Conservation (phyloP, 2,113 vertebrate genomes). For the Pyxicephalus adspersus region DNA sequence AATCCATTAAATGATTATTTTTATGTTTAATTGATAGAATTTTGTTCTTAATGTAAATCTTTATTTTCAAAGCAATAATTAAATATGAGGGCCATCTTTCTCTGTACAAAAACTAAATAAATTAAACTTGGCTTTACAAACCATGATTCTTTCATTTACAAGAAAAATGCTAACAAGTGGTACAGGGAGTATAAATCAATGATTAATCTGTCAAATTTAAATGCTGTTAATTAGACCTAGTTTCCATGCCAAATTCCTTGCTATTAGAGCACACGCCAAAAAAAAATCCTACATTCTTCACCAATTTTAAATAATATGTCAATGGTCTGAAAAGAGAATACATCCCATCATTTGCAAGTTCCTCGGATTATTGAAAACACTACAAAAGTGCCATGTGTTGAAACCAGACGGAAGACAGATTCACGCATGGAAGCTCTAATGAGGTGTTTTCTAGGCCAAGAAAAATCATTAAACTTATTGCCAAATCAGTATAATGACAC, state of each 20-base stretch:
- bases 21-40: constrained; percentile 9
- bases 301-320: constrained; percentile 51
- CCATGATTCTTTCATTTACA: constrained; percentile 16
- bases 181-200: neutral
- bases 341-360: constrained; percentile 35
- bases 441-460: constrained; percentile 46
- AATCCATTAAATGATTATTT: constrained; percentile 14
- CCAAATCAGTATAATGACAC: constrained; percentile 49
- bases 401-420: constrained; percentile 51
- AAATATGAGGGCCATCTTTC: neutral
- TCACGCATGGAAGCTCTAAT: constrained; percentile 45
- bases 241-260: constrained; percentile 37
- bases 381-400: constrained; percentile 43
- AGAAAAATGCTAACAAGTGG: constrained; percentile 6
- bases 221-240: constrained; percentile 47
- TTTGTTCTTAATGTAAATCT: neutral
- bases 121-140: neutral
- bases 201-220: constrained; percentile 47
- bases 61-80: constrained; percentile 1
- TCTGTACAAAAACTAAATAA: neutral
- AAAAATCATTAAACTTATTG: constrained; percentile 40
- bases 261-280: constrained; percentile 37
- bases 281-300: constrained; percentile 27
- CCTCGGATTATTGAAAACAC: constrained; percentile 9
- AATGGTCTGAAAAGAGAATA: constrained; percentile 37